Evolutionary conservation across 2,113 vertebrate species (phyloP), one percentile per base, ranked within the genome.

Genomic region (Ifrita kowaldi): DNA sequence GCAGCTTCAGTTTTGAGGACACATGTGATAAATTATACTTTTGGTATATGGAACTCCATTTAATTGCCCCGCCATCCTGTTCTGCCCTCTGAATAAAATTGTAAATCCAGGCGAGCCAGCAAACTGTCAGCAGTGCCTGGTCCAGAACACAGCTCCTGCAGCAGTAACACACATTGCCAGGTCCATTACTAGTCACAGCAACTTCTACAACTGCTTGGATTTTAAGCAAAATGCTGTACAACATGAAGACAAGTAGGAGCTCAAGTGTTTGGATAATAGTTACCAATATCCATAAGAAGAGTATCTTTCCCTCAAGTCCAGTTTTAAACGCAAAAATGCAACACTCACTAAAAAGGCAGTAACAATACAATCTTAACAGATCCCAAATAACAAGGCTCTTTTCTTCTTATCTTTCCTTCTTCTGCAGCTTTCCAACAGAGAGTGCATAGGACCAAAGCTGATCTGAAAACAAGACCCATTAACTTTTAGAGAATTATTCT

Each of bases 1-100:
- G 23, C 65, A 73, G 16, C 63, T 73, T 52, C 87, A 85, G 57
- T 52, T 65, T 16, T n/a, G 69, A 79, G 74, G 23, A 55, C 84
- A 91, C 32, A 75, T 79, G 93, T 93, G 93, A 84, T 60, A 89
- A 93, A 95, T 82, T 89, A 89, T 3, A 74, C 35, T 35, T 89
- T 37, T 75, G 67, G 50, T 90, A 14, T 46, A 57, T 55, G 55
- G 37, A 89, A 78, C 89, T 76, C 69, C 53, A 82, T 57, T 78
- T 92, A 84, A 92, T 71, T 91, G 94, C 77, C 73, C 68, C 12
- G 5, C 73, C 86, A 87, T 68, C 87, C 94, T 91, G 80, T 28
- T 59, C 70, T 68, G 62, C 70, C 70, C 84, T 85, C 89, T 33
- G 53, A 96, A 84, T 24, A 76, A 82, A 95, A 71, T 2, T 10